Conservation (phyloP, 2,797 vertebrate species). For the Vipera latastei region DNA sequence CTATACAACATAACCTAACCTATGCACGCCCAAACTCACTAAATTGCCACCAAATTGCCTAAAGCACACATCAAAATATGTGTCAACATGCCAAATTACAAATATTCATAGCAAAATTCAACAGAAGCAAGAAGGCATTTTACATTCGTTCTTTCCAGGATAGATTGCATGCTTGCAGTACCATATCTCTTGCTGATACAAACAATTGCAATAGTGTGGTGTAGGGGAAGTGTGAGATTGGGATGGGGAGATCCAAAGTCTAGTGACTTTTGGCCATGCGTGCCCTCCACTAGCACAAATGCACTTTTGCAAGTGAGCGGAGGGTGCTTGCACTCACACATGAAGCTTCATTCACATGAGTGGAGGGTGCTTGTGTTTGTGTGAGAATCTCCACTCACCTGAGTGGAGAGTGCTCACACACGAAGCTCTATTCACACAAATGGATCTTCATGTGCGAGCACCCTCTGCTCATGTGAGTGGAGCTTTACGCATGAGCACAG, state of each 20-base stretch:
- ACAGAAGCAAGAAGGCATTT: neutral
- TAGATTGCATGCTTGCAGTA: neutral
- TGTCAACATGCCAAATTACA: neutral
- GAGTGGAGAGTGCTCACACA: no score
- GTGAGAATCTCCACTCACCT: no score
- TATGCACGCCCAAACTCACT: neutral
- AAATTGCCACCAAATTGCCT: neutral
- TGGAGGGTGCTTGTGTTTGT: no score
- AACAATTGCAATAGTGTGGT: neutral
- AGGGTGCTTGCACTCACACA: no score
- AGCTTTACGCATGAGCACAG: no score
- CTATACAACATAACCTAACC: neutral
- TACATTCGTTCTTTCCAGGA: neutral
- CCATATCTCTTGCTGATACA: neutral
- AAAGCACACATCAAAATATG: neutral
- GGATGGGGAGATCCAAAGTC: neutral
- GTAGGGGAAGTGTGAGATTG: neutral
- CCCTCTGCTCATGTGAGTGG: no score
- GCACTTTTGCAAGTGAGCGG: no score
- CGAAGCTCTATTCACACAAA: no score
- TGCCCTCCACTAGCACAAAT: no score
- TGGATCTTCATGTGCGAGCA: no score
- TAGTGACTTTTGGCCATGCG: neutral
- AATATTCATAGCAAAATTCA: neutral
- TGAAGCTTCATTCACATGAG: no score